Conservation (phyloP, 2,888 invertebrate genomes). For the Cephus spinipes region DNA sequence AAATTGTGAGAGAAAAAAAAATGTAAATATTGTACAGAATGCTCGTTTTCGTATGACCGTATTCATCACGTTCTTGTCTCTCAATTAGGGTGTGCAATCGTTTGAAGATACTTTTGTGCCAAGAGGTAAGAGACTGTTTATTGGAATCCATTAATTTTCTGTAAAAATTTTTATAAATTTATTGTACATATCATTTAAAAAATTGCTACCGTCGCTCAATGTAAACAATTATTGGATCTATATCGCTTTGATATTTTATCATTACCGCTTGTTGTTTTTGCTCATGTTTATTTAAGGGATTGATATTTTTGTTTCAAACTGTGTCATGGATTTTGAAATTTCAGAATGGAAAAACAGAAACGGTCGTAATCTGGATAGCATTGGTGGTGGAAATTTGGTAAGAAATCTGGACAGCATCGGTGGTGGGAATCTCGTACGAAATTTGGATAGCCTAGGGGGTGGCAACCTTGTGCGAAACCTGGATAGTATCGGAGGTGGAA, state of each 20-base stretch:
- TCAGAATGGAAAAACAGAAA: slow-evolving; percentile 16
- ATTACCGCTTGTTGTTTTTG: not conserved
- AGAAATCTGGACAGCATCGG: slow-evolving; percentile 63
- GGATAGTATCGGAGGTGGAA: slow-evolving; percentile 55
- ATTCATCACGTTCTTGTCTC: not conserved
- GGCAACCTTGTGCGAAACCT: slow-evolving; percentile 65
- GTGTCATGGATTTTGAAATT: not conserved
- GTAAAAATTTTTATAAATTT: not conserved
- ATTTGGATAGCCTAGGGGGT: slow-evolving; percentile 58
- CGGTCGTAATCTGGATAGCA: slow-evolving; percentile 41
- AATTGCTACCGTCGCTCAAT: not conserved
- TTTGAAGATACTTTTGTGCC: not conserved
- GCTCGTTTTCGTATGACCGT: not conserved
- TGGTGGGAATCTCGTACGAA: slow-evolving; percentile 68
- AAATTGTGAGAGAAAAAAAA: not conserved
- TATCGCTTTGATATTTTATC: not conserved
- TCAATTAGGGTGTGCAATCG: not conserved
- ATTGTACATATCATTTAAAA: slow-evolving; percentile 8
- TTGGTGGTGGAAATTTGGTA: slow-evolving; percentile 54
- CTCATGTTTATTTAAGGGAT: not conserved
- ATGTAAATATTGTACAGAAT: not conserved
- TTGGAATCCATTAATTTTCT: not conserved
- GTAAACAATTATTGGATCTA: not conserved
- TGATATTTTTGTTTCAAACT: not conserved
- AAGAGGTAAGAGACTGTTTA: not conserved